Evolutionary conservation across 2,888 invertebrate species (phyloP), one percentile per base, ranked within the genome.

Genomic region (Drosophila borealis): DNA sequence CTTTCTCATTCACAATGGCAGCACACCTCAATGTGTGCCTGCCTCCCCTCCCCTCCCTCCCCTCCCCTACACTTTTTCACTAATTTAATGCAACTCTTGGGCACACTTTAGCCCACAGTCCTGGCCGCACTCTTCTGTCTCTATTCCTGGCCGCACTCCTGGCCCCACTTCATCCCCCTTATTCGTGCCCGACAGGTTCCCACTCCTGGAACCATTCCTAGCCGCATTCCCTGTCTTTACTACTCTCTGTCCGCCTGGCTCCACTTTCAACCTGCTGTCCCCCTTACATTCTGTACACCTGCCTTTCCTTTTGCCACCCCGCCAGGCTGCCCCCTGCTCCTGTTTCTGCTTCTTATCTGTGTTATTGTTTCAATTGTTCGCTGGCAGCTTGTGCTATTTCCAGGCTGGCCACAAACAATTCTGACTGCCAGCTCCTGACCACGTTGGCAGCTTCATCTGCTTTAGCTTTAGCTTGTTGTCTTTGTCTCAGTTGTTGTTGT

Each of bases 281-380:
- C 25, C 44, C 3, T 17, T 39, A n/a, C 19, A 14, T 4, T 2
- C 36, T 5, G 33, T 14, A 11, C 19, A 14, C 14, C 19, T 25
- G 37, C 29, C 29, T 17, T 36, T 5, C n/a, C n/a, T 19, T 5
- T 14, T 29, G 25, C 11, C 13, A 4, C 9, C 2, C 4, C 41
- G 10, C 17, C 17, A 29, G 17, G 13, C 34, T 53, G 42, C 3
- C n/a, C 29, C 29, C 25, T 8, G 8, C 8, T 29, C 29, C 8
- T 8, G 36, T 19, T 51, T 17, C 33, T 57, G 71, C 39, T 55
- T 39, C 72, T 74, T 76, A 76, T 74, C 77, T 78, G 63, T 70
- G 50, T 66, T 67, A 70, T 78, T 78, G 74, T 78, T 78, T 78
- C 77, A 77, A 77, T 77, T 78, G 78, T 77, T 74, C 66, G 60